Evolutionary conservation across 2,113 vertebrate genomes (phyloP).

Genomic region (Riparia riparia): DNA sequence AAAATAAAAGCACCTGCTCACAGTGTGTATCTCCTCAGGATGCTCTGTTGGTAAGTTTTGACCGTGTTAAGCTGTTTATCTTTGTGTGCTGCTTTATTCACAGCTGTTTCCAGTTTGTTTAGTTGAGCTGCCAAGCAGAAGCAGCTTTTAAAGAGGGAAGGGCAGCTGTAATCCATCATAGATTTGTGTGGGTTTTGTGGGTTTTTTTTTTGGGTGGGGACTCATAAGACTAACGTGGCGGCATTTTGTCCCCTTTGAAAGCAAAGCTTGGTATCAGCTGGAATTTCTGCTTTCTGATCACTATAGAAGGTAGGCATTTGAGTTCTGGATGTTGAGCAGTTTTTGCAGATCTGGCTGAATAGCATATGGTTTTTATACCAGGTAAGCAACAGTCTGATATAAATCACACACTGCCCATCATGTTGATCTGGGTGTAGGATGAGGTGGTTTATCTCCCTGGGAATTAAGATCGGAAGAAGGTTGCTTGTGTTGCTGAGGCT

Average conservation of each 20-base stretch:
- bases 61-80: neutral
- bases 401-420: fast-evolving
- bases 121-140: neutral
- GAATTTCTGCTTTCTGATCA: neutral
- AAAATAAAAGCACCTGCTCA: neutral
- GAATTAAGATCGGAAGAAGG: neutral
- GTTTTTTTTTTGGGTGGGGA: neutral
- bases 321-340: neutral
- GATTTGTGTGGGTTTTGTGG: neutral
- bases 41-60: neutral
- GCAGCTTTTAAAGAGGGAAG: neutral
- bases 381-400: neutral
- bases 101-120: neutral
- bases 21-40: neutral
- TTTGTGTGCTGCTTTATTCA: neutral
- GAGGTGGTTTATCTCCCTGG: neutral
- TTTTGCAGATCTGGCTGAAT: neutral
- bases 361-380: neutral
- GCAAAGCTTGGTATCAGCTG: neutral
- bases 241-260: fast-evolving
- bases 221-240: neutral
- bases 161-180: neutral
- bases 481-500: neutral
- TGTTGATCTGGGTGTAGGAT: neutral
- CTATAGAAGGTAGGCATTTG: fast-evolving